Conservation (phyloP, 2,888 invertebrate species). For the Pseudanteris insignis region DNA sequence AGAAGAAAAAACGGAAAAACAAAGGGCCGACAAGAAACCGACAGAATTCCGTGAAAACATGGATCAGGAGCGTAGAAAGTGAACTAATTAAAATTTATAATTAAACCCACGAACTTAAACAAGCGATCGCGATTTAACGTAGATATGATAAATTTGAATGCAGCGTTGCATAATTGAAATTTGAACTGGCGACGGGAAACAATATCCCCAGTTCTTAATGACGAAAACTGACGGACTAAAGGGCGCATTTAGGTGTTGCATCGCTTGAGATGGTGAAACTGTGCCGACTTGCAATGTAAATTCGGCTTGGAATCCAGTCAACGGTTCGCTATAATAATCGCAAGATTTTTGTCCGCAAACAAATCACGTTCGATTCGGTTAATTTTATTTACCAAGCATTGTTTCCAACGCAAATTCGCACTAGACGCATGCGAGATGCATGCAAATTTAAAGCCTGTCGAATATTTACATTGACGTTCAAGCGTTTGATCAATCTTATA, state of each 20-base stretch:
- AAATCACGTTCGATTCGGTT: slow-evolving; percentile 16
- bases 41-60: no score
- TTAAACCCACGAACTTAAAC: slow-evolving; percentile 3
- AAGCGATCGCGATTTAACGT: slow-evolving; percentile 7
- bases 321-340: slow-evolving; percentile 2
- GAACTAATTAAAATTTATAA: no score
- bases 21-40: no score
- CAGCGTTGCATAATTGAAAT: slow-evolving; percentile 6
- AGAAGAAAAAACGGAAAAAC: no score
- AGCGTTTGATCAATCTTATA: slow-evolving; percentile 6
- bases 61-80: no score
- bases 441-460: slow-evolving; percentile 8
- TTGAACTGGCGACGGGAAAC: slow-evolving; percentile 6
- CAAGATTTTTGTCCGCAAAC: slow-evolving; percentile 20
- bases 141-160: slow-evolving; percentile 12
- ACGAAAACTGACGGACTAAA: neutral
- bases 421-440: slow-evolving; percentile 1
- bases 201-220: slow-evolving; percentile 4
- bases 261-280: slow-evolving; percentile 15
- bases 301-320: slow-evolving; percentile 20
- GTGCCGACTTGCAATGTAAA: slow-evolving; percentile 9
- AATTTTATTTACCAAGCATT: slow-evolving; percentile 13
- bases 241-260: slow-evolving; percentile 8
- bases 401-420: slow-evolving; percentile 8
- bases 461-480: slow-evolving; percentile 10